phyloP scores from a whole-genome alignment of 1,140 invertebrate genomes.

The Pogonus chalceus region DNA sequence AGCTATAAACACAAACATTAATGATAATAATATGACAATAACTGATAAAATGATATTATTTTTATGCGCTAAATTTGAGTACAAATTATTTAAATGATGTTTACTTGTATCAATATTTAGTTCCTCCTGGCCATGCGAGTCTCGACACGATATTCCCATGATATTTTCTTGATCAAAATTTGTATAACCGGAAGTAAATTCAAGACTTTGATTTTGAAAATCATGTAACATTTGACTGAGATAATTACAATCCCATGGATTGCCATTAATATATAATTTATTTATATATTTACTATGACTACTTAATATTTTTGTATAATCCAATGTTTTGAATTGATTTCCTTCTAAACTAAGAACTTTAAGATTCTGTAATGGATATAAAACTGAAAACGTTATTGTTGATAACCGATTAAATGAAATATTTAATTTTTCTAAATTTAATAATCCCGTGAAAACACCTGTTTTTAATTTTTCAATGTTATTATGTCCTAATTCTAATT shows the following conservation, averaged over 20 bases:
- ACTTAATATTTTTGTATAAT: not conserved
- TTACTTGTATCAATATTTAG: not conserved
- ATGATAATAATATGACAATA: not conserved
- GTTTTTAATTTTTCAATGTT: not conserved
- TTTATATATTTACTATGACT: not conserved
- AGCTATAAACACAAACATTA: not conserved
- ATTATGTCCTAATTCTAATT: not conserved
- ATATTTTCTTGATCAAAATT: constrained; percentile 1
- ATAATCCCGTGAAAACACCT: not conserved
- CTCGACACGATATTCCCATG: not conserved
- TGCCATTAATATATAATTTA: not conserved
- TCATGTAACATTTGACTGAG: not conserved
- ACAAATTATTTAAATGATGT: not conserved
- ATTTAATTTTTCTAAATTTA: not conserved
- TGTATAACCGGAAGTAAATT: not conserved
- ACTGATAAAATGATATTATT: not conserved
- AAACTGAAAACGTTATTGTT: not conserved
- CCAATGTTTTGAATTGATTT: not conserved
- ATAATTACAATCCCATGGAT: not conserved
- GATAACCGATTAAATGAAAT: not conserved
- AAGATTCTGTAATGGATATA: not conserved
- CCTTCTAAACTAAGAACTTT: not conserved
- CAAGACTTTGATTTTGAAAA: not conserved
- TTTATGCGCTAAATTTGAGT: not conserved
- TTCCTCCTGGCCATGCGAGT: not conserved